Evolutionary conservation across 2,797 vertebrate genomes (phyloP).

Genomic region (Platyrinchus mystaceus): DNA sequence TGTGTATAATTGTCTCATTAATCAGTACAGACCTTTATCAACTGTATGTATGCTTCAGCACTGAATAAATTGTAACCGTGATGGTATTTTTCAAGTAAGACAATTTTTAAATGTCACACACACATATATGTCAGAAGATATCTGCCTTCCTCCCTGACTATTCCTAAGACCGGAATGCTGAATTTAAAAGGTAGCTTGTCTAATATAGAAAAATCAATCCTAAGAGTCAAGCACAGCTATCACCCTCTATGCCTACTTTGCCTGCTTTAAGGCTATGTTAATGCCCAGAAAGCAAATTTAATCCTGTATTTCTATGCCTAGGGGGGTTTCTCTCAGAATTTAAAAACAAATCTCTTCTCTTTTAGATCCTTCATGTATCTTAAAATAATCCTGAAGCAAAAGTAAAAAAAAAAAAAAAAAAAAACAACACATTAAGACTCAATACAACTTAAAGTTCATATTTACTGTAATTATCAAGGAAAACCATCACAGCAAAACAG

Average conservation of each 20-base stretch:
- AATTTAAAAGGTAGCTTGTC: background rate
- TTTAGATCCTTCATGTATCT: background rate
- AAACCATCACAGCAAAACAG: background rate
- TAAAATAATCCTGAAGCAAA: background rate
- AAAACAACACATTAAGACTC: background rate
- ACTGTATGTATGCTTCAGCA: background rate
- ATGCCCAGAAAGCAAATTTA: background rate
- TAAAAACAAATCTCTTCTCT: background rate
- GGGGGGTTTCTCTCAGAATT: background rate
- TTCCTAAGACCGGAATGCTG: background rate
- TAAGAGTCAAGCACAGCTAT: background rate
- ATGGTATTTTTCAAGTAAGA: background rate
- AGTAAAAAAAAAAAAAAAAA: background rate
- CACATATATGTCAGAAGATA: background rate
- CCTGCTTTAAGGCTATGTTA: background rate
- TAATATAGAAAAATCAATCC: background rate
- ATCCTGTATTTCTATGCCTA: background rate
- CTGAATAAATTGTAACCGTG: background rate
- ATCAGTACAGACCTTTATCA: constrained; percentile 1
- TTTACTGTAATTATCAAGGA: background rate
- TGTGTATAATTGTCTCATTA: constrained; percentile 1
- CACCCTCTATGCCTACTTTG: background rate
- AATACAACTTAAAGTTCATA: background rate
- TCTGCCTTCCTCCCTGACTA: background rate
- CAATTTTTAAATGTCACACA: background rate